Conservation (phyloP, 2,797 vertebrate genomes). For the Fratercula arctica region DNA sequence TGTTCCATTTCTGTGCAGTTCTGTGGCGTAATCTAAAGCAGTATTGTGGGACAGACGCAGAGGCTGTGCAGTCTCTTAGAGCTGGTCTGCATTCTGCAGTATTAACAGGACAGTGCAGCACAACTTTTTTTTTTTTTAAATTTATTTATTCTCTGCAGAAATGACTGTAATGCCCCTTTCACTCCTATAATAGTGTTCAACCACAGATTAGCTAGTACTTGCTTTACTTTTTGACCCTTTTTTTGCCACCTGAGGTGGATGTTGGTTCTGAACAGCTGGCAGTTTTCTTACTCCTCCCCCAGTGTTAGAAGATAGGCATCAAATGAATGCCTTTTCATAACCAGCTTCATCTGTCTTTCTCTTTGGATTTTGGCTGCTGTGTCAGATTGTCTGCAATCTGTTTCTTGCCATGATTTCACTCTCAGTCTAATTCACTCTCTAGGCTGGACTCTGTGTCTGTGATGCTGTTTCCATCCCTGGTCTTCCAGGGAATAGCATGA, state of each 20-base stretch:
- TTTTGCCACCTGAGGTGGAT: not conserved
- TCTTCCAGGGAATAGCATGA: not conserved
- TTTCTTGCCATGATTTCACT: not conserved
- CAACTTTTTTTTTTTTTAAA: not conserved
- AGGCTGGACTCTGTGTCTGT: not conserved
- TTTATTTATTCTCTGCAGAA: not conserved
- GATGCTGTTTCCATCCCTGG: not conserved
- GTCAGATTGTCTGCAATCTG: not conserved
- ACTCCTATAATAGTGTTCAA: not conserved
- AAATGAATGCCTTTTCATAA: not conserved
- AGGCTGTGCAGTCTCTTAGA: not conserved
- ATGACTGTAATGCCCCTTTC: not conserved
- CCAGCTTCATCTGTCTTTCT: not conserved
- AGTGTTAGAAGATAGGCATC: not conserved
- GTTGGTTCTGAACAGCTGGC: not conserved
- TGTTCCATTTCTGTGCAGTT: not conserved
- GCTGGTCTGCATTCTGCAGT: not conserved
- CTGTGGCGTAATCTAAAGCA: not conserved
- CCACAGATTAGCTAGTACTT: not conserved
- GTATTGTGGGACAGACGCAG: rapidly evolving
- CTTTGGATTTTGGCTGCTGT: not conserved
- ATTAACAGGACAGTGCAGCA: not conserved
- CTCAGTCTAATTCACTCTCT: not conserved
- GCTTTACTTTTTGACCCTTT: not conserved
- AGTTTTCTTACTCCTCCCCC: not conserved